Base-by-base conservation (phyloP, 2,888 invertebrate species). In the Plemyria rubiginata region DNA sequence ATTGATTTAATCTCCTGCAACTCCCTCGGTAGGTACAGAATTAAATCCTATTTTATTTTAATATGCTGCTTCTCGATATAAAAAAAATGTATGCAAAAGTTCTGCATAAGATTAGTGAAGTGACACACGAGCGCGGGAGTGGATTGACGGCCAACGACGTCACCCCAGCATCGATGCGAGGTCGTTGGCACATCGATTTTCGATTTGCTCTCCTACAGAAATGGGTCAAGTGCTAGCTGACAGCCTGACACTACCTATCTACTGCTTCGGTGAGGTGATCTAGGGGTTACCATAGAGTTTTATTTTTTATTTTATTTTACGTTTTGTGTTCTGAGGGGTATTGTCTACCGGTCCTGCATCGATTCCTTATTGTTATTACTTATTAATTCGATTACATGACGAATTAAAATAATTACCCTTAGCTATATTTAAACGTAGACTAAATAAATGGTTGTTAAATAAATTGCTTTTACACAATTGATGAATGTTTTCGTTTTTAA, bases 101-200 rank as follows among this genome's bases (percentile, higher is more conserved):
- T 65, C 60, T 65, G 59, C 68, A 66, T 53, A 46, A 52, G 51
- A 64, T 55, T 66, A 67, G 66, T 48, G 60, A 50, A 53, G 61
- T 62, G 62, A 54, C 61, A 60, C 68, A 71, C 66, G 68, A 79
- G 85, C 85, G 86, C 86, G 79, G 79, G 85, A 86, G 86, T 85
- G 72, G 70, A 67, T 65, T 57, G 51, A 16, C 45, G 45, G 51
- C 0, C 16, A 16, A 4, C 45, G 16, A 45, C 51, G 56, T 64
- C 64, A 64, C 60, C 73, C 72, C 70, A 72, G 68, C 70, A 74
- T 74, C 74, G 75, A 70, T 66, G 62, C 70, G 74, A 75, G 80
- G 82, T 84, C 82, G 84, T 81, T 80, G 84, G 74, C 90, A 84
- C 81, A 90, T 92, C 84, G 92, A 92, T 91, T 92, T 88, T 91